phyloP scores from a whole-genome alignment of 2,888 invertebrate species.

The Thereva nobilitata region DNA sequence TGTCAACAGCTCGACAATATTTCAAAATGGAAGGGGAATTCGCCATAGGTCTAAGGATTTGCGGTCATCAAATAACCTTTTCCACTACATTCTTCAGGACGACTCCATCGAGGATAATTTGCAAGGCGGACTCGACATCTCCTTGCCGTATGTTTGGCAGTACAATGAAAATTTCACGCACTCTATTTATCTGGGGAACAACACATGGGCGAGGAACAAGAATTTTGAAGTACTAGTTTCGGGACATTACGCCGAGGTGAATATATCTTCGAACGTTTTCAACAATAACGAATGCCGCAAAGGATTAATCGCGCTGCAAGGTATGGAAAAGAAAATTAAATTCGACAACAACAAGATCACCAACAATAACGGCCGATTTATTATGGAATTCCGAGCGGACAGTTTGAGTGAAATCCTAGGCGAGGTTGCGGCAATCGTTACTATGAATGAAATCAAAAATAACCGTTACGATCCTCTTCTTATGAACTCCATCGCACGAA shows the following conservation, averaged over 20 bases:
- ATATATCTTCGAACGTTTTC: conserved; percentile 83
- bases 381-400: conserved; percentile 85
- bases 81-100: conserved; percentile 90
- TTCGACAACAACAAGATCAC: conserved; percentile 80
- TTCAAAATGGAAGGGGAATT: conserved; percentile 86
- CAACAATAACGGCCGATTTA: conserved; percentile 77
- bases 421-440: conserved; percentile 77
- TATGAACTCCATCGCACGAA: conserved; percentile 47
- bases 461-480: conserved; percentile 62
- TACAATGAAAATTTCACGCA: conserved; percentile 95
- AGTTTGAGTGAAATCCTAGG: conserved; percentile 94
- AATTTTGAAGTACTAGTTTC: conserved; percentile 84
- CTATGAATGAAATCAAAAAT: conserved; percentile 74
- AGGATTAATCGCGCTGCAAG: conserved; percentile 79
- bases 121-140: conserved; percentile 84
- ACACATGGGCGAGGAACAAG: conserved; percentile 83
- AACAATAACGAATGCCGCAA: conserved; percentile 82
- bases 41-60: conserved; percentile 90
- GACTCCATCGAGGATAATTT: conserved; percentile 84
- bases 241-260: conserved; percentile 91
- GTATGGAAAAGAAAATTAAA: conserved; percentile 95
- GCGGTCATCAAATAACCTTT: conserved; percentile 94
- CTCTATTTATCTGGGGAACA: conserved; percentile 83
- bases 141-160: conserved; percentile 93
- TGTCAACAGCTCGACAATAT: conserved; percentile 82